Evolutionary conservation across 2,797 vertebrate genomes (phyloP).

Genomic region (Discoglossus pictus): DNA sequence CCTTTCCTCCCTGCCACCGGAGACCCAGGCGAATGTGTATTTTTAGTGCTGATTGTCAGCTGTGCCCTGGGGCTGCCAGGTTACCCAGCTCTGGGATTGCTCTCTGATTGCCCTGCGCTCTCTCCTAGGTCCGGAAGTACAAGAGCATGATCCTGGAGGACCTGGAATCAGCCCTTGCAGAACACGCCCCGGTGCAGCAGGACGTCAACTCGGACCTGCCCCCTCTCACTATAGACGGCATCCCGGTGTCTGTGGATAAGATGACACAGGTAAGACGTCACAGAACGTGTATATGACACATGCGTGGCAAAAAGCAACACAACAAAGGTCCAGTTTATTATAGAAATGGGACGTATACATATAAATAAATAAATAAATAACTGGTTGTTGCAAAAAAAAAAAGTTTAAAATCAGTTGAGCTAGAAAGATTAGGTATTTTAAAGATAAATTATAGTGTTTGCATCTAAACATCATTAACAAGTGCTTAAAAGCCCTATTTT

Average conservation of each 20-base stretch:
- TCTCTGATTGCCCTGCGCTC: constrained; percentile 66
- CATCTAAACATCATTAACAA: no score
- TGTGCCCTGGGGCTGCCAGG: constrained; percentile 26
- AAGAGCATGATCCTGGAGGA: constrained; percentile 97
- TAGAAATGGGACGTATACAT: no score
- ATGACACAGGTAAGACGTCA: constrained; percentile 98
- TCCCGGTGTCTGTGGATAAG: constrained; percentile 98
- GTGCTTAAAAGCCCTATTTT: no score
- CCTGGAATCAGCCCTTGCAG: constrained; percentile 91
- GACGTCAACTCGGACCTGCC: constrained; percentile 94
- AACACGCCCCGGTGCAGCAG: constrained; percentile 90
- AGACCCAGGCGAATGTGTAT: constrained; percentile 43
- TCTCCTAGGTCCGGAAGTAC: constrained; percentile 93
- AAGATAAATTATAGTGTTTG: no score
- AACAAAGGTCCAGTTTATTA: no score
- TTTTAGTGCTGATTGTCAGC: constrained; percentile 56
- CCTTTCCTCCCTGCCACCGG: background rate
- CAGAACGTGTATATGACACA: no score
- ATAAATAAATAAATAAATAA: no score
- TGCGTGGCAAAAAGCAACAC: no score
- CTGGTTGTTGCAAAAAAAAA: no score
- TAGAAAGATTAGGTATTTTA: no score
- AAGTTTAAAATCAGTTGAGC: no score
- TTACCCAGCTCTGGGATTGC: constrained; percentile 51
- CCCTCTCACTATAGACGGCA: constrained; percentile 95